phyloP scores from a whole-genome alignment of 2,797 vertebrate species.

The Xerus rutilus region DNA sequence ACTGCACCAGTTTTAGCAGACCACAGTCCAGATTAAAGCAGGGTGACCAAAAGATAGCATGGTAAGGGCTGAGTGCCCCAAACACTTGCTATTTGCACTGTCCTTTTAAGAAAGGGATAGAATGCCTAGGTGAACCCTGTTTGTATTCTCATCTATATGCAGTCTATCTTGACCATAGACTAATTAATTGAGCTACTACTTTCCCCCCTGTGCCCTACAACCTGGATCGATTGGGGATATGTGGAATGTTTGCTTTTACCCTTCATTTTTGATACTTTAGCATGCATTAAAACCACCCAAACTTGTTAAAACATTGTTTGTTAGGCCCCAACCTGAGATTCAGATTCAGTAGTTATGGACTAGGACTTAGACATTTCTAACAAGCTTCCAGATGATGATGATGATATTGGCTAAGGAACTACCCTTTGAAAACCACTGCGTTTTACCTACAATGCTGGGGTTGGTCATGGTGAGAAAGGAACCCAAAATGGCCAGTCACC shows the following conservation, averaged over 20 bases:
- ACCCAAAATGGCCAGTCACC: background rate
- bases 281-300: background rate
- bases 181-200: slow-evolving; percentile 4
- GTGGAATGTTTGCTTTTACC: background rate
- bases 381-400: background rate
- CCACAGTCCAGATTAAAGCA: background rate
- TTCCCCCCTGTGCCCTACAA: background rate
- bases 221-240: background rate
- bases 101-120: background rate
- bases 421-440: background rate
- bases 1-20: background rate
- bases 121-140: background rate
- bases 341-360: background rate
- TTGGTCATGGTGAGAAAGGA: background rate
- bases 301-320: background rate
- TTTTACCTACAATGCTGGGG: background rate
- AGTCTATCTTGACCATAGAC: background rate
- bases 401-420: background rate
- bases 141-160: background rate
- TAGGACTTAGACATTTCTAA: background rate
- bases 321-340: background rate
- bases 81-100: background rate
- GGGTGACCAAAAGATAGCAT: background rate
- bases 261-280: background rate
- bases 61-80: too few species aligned